Percentiles rank a stretch among this genome's conserved stretches.
Conservation (phyloP, 2,888 invertebrate species). For the Caenorhabditis plicata region DNA sequence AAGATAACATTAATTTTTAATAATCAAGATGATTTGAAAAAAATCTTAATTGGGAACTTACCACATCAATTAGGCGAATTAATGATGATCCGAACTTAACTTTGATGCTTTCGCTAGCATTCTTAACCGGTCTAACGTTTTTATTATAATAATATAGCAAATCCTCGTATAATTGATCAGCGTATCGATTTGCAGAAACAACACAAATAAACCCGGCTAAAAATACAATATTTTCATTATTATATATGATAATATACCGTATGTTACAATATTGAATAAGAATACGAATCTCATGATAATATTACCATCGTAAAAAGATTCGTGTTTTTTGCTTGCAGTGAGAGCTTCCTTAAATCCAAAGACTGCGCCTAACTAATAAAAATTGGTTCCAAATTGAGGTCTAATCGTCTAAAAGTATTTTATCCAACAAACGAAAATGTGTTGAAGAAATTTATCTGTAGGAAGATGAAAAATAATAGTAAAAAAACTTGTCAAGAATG, state of each 20-base stretch:
- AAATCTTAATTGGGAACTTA: constrained; percentile 23
- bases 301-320: constrained; percentile 8
- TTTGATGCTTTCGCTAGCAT: constrained; percentile 59
- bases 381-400: no score
- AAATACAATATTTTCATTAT: background rate
- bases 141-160: constrained; percentile 65
- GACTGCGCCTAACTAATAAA: no score
- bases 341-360: no score
- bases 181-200: constrained; percentile 30
- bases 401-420: no score
- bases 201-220: constrained; percentile 17
- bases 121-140: constrained; percentile 60
- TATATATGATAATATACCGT: constrained; percentile 5
- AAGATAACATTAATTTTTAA: background rate
- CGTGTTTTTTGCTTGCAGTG: constrained; percentile 9
- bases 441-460: no score
- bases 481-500: no score
- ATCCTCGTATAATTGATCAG: constrained; percentile 64
- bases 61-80: constrained; percentile 65
- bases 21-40: background rate
- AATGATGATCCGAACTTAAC: constrained; percentile 65
- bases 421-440: no score
- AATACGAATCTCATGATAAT: constrained; percentile 28
- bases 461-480: no score
- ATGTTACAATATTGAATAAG: constrained; percentile 27